Percentiles rank a stretch among this genome's conserved stretches.
These are phyloP conservation scores for Apis florea DNA, from an alignment of 1,140 invertebrate species.

Conservation along the genomic window DNA sequence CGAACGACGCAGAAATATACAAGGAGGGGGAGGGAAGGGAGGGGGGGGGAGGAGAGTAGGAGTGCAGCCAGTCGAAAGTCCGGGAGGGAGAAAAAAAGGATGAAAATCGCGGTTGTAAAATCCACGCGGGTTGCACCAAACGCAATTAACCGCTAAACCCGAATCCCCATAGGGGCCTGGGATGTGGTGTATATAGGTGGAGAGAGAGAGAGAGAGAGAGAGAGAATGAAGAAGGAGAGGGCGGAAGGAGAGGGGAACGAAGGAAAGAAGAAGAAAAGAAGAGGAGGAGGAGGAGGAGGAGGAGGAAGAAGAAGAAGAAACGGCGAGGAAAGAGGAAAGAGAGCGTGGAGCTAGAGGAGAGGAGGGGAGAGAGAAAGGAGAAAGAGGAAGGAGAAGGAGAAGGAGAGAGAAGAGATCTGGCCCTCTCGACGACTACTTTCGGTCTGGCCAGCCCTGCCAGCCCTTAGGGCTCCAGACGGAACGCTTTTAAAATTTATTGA, in stretches of 20 bases:
- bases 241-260: conserved; percentile 34
- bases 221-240: conserved; percentile 58
- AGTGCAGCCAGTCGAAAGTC: conserved; percentile 55
- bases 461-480: conserved; percentile 81
- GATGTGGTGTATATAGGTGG: conserved; percentile 56
- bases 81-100: conserved; percentile 71
- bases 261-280: conserved; percentile 56
- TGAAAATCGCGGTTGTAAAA: conserved; percentile 78
- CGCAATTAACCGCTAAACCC: conserved; percentile 78
- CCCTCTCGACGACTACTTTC: conserved; percentile 71
- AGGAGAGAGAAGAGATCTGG: conserved; percentile 59
- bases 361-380: conserved; percentile 41
- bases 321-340: conserved; percentile 42
- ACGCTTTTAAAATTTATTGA: conserved; percentile 82
- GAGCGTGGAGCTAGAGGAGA: neutral
- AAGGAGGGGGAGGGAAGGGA: conserved; percentile 31
- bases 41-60: conserved; percentile 55
- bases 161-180: conserved; percentile 75
- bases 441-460: conserved; percentile 78
- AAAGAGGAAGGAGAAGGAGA: conserved; percentile 27
- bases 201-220: conserved; percentile 43
- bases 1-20: conserved; percentile 28
- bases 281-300: conserved; percentile 33
- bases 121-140: conserved; percentile 76
- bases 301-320: conserved; percentile 13